A percentile compares a stretch with the other conserved stretches of the same genome.
Conservation (phyloP, 1,140 invertebrate species). For the Copidosoma floridanum region DNA sequence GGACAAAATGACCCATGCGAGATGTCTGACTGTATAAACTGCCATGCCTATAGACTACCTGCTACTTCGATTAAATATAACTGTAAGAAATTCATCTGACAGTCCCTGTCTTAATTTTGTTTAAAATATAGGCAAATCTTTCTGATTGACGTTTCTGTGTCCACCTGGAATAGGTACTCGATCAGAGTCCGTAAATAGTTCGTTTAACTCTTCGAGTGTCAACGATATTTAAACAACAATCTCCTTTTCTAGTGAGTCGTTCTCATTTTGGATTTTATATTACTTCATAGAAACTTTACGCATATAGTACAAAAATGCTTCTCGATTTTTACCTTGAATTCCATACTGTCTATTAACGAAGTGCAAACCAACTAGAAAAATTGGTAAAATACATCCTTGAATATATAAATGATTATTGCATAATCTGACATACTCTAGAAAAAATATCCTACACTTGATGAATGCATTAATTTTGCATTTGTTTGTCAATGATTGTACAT, state of each 20-base stretch:
- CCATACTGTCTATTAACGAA: neutral
- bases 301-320: no score
- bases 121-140: conserved; percentile 1
- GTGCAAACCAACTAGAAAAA: neutral
- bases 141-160: neutral
- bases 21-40: neutral
- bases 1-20: conserved; percentile 4
- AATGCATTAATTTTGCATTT: neutral
- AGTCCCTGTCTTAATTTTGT: conserved; percentile 6
- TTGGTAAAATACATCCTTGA: neutral
- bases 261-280: no score
- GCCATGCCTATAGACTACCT: neutral
- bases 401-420: neutral
- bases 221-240: no score
- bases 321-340: no score
- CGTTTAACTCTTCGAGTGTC: no score
- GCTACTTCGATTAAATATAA: neutral
- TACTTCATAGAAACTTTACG: no score
- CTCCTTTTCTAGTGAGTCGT: no score
- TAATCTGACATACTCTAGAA: neutral
- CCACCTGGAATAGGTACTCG: no score
- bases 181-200: neutral
- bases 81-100: conserved; percentile 2
- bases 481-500: no score
- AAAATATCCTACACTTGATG: neutral